Evolutionary conservation across 2,113 vertebrate genomes (phyloP), one percentile per base, ranked within the genome.

Genomic region (Xiphophorus maculatus): DNA sequence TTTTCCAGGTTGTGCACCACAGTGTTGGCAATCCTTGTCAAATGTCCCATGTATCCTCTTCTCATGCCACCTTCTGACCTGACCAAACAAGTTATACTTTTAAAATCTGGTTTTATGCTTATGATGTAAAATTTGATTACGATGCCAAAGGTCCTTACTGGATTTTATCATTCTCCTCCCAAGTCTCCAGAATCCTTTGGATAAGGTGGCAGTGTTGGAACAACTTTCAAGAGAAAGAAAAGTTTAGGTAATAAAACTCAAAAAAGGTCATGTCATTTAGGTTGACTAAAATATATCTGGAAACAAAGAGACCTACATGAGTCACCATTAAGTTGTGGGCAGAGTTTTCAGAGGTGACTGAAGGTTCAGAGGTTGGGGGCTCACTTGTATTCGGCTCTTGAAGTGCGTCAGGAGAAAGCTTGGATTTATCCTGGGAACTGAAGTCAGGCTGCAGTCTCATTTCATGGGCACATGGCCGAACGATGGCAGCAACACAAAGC

Each of bases 21-120:
- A 0, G 96, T 95, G 25, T 99, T 99, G 93, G 98, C 98, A 15
- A 99, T 98, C 68, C 98, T 94, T 0, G 98, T 99, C 51, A 99
- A 95, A 93, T 99, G 98, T 35, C 98, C 98, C 98, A 99, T 99
- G 81, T 98, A 96, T 12, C 98, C 98, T 33, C 96, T 94, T 84
- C 98, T 95, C 95, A 96, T 96, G 1, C 98, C 98, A 0, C 96
- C 97, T 48, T 95, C 95, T 44, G 96, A 95, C 95, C 98, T 99
- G 88, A 69, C 82, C 42, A 83, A 64, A 74, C 0, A 73, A 28
- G 15, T 29, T 35, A 30, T 27, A 69, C 58, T 64, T 17, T 79
- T 76, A 25, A 35, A 74, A 70, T 30, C 63, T 17, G 8, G 4
- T 19, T 17, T 67, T 29, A 1, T 9, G 0, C 17, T 44, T 25